Percentiles rank a stretch among this genome's conserved stretches.
These are phyloP conservation scores for Cryptus viduatorius DNA, from an alignment of 2,888 invertebrate species.

Conservation along the genomic window DNA sequence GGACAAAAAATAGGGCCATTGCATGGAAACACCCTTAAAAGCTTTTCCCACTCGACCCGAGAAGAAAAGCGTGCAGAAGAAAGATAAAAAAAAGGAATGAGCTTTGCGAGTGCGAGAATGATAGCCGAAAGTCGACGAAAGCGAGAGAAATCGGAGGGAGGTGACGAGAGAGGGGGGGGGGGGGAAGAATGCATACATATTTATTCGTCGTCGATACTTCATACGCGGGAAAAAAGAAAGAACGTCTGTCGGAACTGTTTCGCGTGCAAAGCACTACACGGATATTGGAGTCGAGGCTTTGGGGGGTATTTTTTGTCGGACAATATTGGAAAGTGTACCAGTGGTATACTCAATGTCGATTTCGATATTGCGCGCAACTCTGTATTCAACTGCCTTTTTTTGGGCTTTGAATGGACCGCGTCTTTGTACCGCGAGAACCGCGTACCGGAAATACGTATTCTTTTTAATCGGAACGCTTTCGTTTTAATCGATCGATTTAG, in stretches of 20 bases:
- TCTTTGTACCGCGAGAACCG: background rate
- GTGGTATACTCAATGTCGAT: conserved; percentile 22
- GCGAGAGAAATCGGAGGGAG: conserved; percentile 48
- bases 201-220: conserved; percentile 60
- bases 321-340: conserved; percentile 47
- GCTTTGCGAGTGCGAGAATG: conserved; percentile 1
- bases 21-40: conserved; percentile 68
- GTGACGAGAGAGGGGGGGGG: conserved; percentile 17
- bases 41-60: conserved; percentile 69
- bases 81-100: conserved; percentile 29
- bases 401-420: background rate
- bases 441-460: no score
- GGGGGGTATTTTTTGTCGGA: conserved; percentile 34
- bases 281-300: conserved; percentile 33
- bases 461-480: no score
- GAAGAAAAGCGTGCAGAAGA: conserved; percentile 52
- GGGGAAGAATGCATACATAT: conserved; percentile 37
- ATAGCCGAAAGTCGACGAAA: conserved; percentile 33
- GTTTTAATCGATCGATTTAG: no score
- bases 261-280: conserved; percentile 20
- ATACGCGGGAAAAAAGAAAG: conserved; percentile 50
- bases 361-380: conserved; percentile 40
- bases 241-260: conserved; percentile 35
- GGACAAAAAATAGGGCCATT: conserved; percentile 62
- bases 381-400: background rate